Evolutionary conservation across 2,113 vertebrate genomes (phyloP), one percentile per base, ranked within the genome.

Genomic region (Atractosteus spatula): DNA sequence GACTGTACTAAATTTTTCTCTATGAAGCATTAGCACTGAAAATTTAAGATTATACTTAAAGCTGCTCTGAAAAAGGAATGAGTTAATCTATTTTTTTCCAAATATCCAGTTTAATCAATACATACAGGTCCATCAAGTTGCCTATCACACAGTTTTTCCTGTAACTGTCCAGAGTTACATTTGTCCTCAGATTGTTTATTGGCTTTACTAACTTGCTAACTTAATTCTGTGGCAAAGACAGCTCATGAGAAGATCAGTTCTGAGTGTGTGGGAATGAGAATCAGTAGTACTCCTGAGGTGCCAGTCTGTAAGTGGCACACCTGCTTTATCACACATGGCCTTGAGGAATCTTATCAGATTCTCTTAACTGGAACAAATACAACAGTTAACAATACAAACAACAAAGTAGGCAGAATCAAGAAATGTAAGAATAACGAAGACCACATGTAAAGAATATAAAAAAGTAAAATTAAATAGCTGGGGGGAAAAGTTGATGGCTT

Each of bases 371-470:
- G 14, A 65, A 65, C 41, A 13, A 42, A 29, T 29, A 29, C 29
- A 29, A 29, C 29, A 29, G 55, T 73, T 71, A 17, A 44, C 14
- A 29, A 79, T 77, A 65, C 75, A 62, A 83, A 80, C 75, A 83
- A 81, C 69, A 73, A 80, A 77, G 62, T 68, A 51, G 63, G 68
- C 72, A 73, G 74, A 54, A 76, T 75, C 43, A 65, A 72, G 64
- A 81, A 81, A 84, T 77, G 56, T 70, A 29, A 29, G 29, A 79
- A 69, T 85, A 89, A 89, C 76, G 75, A 43, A 61, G 77, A 83
- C 78, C 87, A 88, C 79, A 84, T 89, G 86, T 75, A 80, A 84
- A 76, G 73, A 83, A 78, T 84, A 78, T 76, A 79, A 79, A 80
- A 80, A 83, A 87, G 88, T 81, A 29, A 85, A 81, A 78, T 69